phyloP scores from a whole-genome alignment of 2,797 vertebrate genomes.

The Phoxinus dragarum region DNA sequence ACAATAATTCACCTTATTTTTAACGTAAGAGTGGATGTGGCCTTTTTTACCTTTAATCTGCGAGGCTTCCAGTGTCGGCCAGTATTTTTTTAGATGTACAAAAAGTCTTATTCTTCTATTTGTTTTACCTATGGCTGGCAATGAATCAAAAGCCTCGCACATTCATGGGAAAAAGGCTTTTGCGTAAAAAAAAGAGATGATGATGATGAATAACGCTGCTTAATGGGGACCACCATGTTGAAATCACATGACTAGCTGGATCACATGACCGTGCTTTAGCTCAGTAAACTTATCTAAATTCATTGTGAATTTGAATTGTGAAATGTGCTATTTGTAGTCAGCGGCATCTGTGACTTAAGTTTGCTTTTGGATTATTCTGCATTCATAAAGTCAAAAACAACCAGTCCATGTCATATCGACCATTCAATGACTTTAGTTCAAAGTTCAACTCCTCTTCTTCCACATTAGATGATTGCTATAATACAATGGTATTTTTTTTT shows the following conservation, averaged over 20 bases:
- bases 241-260: background rate
- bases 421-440: background rate
- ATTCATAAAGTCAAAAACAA: background rate
- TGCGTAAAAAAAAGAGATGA: background rate
- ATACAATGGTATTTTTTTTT: constrained; percentile 36
- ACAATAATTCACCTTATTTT: background rate
- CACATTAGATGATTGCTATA: constrained; percentile 46
- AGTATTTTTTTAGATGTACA: too few species aligned
- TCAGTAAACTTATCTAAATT: background rate
- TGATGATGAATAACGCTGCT: background rate
- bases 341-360: background rate
- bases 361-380: constrained; percentile 4
- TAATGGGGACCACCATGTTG: background rate
- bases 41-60: background rate
- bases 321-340: background rate
- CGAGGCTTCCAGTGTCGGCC: background rate
- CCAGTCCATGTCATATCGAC: background rate
- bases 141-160: background rate
- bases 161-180: background rate
- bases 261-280: background rate
- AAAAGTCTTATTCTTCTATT: background rate
- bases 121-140: background rate
- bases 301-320: too few species aligned
- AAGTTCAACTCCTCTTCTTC: constrained; percentile 15
- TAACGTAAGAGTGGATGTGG: background rate